A percentile compares a stretch with the other conserved stretches of the same genome.
These are phyloP conservation scores for Bradypodion pumilum DNA, from an alignment of 2,797 vertebrate species.

Conservation along the genomic window DNA sequence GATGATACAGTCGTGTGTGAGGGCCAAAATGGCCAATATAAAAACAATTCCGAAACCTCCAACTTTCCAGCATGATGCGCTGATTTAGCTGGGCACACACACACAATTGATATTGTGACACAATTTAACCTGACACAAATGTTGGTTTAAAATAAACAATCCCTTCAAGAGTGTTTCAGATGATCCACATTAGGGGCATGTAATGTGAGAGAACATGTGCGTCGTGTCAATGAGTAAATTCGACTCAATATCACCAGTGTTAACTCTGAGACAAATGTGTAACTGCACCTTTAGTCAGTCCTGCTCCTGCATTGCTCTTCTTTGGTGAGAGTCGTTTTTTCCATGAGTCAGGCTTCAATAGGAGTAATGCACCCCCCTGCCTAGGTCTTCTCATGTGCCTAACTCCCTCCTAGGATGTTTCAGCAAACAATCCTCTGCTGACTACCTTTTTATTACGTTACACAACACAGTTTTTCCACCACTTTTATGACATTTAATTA, in stretches of 20 bases:
- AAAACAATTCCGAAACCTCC: too few relatives aligned
- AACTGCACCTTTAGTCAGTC: rapidly evolving
- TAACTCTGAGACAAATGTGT: too few relatives aligned
- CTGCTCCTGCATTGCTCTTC: neutral
- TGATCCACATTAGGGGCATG: too few relatives aligned
- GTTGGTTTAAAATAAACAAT: too few relatives aligned
- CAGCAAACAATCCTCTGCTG: conserved; percentile 70
- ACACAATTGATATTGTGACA: too few relatives aligned
- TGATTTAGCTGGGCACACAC: too few relatives aligned
- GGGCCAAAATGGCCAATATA: neutral
- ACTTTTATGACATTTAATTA: conserved; percentile 87
- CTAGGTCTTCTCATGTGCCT: neutral
- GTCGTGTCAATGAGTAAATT: too few relatives aligned
- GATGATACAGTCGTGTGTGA: neutral
- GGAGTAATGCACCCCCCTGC: neutral
- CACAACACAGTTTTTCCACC: conserved; percentile 81
- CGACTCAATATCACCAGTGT: too few relatives aligned
- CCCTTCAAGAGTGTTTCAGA: too few relatives aligned
- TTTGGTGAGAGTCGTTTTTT: conserved; percentile 8
- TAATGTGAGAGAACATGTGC: too few relatives aligned
- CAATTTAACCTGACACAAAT: too few relatives aligned
- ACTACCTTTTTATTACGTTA: conserved; percentile 83
- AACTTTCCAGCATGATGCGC: too few relatives aligned
- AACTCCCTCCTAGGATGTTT: conserved; percentile 46
- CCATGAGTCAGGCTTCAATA: conserved; percentile 33